Evolutionary conservation across 1,140 invertebrate species (phyloP), one percentile per base, ranked within the genome.

Genomic region (Uloborus diversus): DNA sequence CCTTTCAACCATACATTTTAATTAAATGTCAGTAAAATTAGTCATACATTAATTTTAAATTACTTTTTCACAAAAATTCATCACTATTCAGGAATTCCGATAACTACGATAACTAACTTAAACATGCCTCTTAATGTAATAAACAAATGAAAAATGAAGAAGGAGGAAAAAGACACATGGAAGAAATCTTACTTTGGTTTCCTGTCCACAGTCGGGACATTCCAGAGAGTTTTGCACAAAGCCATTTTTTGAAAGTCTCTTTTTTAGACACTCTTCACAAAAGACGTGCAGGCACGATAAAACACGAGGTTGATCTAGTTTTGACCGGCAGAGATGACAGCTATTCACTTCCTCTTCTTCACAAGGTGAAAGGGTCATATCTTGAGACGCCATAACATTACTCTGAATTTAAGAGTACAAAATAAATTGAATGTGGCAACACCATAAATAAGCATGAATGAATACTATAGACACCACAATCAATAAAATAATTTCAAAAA

Each of bases 211-310:
- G 47, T 90, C 88, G n/a, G 93, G 92, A 84, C 94, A 96, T 82
- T 75, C 69, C 59, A 89, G 82, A 23, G 82, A 80, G 56, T 81
- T 84, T 23, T 49, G 32, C 20, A 35, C n/a, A 65, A 37, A 49
- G 56, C 76, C 81, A 84, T 92, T 91, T 37, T 91, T 88, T 81
- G 93, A 88, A 81, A 93, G 82, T 56, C 86, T 89, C 85, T 94
- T 94, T 84, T 94, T 92, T 81, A 97, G 88, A 85, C 96, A 98
- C 59, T 91, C 89, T 87, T 95, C 92, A 88, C 96, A 97, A 88
- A 96, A 97, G 4, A 94, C 94, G 89, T 97, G 96, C 83, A 98
- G 90, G 87, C 96, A 98, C 81, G 92, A 92, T 81, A 98, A 89
- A 49, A 97, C 92, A 82, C 95, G 91, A 53, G 96, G 95, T 84